phyloP scores from a whole-genome alignment of 2,113 vertebrate species.

The Apus apus region DNA sequence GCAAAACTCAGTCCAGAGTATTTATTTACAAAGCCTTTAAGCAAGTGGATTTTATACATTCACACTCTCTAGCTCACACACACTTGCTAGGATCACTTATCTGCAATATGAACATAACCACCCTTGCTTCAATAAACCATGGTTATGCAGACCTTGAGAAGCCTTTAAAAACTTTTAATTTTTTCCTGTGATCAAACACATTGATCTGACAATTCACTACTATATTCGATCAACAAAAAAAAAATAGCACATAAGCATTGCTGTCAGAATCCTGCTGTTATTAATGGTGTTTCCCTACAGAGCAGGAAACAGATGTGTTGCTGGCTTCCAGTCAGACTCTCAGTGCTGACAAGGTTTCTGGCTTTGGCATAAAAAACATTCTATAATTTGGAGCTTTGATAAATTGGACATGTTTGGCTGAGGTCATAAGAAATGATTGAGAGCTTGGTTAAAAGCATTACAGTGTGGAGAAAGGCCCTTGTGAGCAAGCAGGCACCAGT shows the following conservation, averaged over 20 bases:
- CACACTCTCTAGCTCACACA: fast-evolving
- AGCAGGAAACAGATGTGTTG: neutral
- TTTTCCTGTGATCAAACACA: neutral
- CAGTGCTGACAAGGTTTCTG: neutral
- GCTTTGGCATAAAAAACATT: neutral
- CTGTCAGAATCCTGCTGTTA: neutral
- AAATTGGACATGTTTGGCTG: neutral
- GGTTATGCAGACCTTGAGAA: neutral
- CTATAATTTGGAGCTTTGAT: neutral
- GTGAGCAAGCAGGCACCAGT: neutral
- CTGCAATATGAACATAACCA: neutral
- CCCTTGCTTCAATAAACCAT: no score
- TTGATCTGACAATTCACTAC: neutral
- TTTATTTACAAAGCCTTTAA: neutral
- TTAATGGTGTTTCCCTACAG: neutral
- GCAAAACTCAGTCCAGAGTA: neutral
- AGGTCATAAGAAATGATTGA: neutral
- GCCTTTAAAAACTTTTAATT: neutral
- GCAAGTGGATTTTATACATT: neutral
- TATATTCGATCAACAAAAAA: neutral
- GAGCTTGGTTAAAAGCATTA: neutral
- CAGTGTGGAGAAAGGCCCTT: neutral
- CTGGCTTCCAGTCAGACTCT: neutral
- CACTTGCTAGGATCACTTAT: neutral
- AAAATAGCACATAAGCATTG: neutral